These are phyloP conservation scores for Siderastrea siderea DNA, from an alignment of 92 coral and sea anemone genomes.

Conservation along the genomic window DNA sequence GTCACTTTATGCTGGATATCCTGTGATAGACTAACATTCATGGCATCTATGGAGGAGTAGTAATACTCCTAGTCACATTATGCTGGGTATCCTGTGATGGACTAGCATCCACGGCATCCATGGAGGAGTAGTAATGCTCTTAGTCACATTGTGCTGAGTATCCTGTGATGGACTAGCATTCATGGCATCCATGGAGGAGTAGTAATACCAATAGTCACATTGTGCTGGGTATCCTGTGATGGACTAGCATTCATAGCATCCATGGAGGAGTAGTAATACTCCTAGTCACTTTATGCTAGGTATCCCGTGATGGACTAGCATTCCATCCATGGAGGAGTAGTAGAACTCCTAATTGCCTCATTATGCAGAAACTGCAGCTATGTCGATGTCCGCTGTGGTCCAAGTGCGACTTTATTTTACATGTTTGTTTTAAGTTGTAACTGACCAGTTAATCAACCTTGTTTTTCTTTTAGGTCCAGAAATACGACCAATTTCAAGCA, in stretches of 20 bases:
- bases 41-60: no score
- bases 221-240: neutral
- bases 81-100: no score
- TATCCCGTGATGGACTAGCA: neutral
- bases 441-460: neutral
- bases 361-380: neutral
- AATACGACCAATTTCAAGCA: neutral
- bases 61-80: no score
- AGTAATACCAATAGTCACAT: neutral
- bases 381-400: neutral
- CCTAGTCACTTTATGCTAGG: neutral
- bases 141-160: no score
- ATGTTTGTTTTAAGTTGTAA: no score
- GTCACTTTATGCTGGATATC: neutral
- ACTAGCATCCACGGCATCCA: no score
- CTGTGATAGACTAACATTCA: no score
- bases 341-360: neutral
- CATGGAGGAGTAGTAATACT: neutral
- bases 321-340: neutral
- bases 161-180: neutral
- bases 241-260: neutral
- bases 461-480: slow-evolving; percentile 5
- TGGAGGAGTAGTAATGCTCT: no score
- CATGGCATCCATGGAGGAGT: neutral
- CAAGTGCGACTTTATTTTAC: neutral